Percentiles rank a stretch among this genome's conserved stretches.
These are phyloP conservation scores for Platichthys stellatus DNA, from an alignment of 2,113 vertebrate genomes.

Conservation along the genomic window DNA sequence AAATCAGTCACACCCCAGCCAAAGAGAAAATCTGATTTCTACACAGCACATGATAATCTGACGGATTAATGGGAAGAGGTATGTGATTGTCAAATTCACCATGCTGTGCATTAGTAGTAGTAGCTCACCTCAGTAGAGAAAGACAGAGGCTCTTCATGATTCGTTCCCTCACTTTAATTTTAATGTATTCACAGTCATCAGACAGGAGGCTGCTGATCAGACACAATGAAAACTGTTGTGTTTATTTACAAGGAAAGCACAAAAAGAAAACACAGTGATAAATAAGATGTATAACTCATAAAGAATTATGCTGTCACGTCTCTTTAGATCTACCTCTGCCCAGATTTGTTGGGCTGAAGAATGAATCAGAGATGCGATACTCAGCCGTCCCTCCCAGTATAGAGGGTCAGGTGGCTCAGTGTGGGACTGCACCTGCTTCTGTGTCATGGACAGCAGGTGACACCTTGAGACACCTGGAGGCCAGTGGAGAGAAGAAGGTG, in stretches of 20 bases:
- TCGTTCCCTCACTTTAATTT: constrained; percentile 15
- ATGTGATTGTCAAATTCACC: constrained; percentile 1
- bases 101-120: not conserved
- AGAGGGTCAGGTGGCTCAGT: constrained; percentile 74
- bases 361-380: constrained; percentile 83
- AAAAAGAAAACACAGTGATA: not conserved
- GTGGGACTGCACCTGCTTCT: constrained; percentile 59
- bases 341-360: constrained; percentile 87
- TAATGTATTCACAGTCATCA: constrained; percentile 18
- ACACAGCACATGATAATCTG: not conserved
- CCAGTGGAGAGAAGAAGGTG: constrained; percentile 86
- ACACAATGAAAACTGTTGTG: not conserved
- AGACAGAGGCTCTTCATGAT: constrained; percentile 19
- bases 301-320: not conserved
- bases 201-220: not conserved
- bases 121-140: too few species aligned
- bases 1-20: constrained; percentile 36
- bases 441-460: constrained; percentile 79
- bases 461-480: constrained; percentile 83
- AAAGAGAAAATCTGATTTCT: constrained; percentile 34
- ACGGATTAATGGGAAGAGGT: constrained; percentile 25
- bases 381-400: constrained; percentile 61
- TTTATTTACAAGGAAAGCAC: not conserved
- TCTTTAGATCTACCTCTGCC: constrained; percentile 90
- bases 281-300: not conserved